phyloP scores from a whole-genome alignment of 1,140 invertebrate genomes.

The Zaprionus nigranus region DNA sequence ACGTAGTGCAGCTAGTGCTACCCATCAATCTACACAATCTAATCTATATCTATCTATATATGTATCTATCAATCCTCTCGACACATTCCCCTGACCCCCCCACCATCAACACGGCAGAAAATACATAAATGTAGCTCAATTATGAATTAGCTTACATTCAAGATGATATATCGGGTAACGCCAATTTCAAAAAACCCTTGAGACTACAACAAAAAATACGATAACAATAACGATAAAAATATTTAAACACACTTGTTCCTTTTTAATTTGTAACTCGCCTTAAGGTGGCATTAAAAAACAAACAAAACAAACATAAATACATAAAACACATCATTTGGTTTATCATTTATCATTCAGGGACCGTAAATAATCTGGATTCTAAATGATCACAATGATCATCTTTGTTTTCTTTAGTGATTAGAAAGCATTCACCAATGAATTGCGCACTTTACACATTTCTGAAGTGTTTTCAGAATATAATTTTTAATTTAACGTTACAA shows the following conservation, averaged over 20 bases:
- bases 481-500: no score
- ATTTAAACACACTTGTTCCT: conserved; percentile 42
- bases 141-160: not conserved
- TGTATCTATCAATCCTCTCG: not conserved
- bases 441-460: no score
- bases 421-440: no score
- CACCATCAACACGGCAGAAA: not conserved
- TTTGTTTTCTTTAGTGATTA: no score
- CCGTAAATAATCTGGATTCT: no score
- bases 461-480: no score
- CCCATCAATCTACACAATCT: not conserved
- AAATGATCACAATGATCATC: no score
- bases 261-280: conserved; percentile 39
- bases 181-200: not conserved
- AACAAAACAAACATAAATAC: not conserved
- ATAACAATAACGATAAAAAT: conserved; percentile 13
- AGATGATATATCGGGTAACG: not conserved
- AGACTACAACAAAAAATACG: conserved; percentile 3
- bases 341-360: not conserved
- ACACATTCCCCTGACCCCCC: not conserved
- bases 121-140: not conserved
- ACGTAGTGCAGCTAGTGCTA: not conserved
- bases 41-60: not conserved
- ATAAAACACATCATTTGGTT: not conserved
- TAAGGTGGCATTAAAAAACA: conserved; percentile 33